Percentiles rank a stretch among this genome's conserved stretches.
These are phyloP conservation scores for Tachina lurida DNA, from an alignment of 2,888 invertebrate genomes.

Conservation along the genomic window DNA sequence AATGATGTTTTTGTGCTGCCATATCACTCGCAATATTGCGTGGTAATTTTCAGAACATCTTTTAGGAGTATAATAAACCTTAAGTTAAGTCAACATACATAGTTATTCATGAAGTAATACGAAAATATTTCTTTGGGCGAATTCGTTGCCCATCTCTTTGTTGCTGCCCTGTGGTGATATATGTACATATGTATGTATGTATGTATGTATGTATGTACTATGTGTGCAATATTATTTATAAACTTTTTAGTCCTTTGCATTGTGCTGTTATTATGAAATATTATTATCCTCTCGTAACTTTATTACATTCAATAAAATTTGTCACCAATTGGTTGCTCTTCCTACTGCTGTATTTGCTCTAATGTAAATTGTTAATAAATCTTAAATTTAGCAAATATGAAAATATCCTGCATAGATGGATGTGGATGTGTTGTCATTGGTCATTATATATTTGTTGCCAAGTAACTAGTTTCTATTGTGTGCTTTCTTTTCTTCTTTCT, in stretches of 20 bases:
- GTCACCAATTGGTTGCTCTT: conserved; percentile 63
- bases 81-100: no score
- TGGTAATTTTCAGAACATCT: no score
- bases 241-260: conserved; percentile 16
- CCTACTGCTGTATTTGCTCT: conserved; percentile 39
- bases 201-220: no score
- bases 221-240: neutral
- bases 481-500: neutral
- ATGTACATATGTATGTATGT: neutral
- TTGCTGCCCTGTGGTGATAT: neutral
- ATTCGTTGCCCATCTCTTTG: no score
- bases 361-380: conserved; percentile 36
- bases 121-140: no score
- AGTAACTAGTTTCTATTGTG: conserved; percentile 17
- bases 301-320: conserved; percentile 59
- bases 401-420: conserved; percentile 26
- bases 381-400: neutral
- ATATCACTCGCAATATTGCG: no score
- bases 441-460: conserved; percentile 53
- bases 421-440: conserved; percentile 40
- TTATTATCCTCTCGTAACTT: conserved; percentile 53
- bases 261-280: conserved; percentile 48
- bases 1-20: no score
- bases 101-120: no score
- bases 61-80: no score